Evolutionary conservation across 2,888 invertebrate genomes (phyloP).

Genomic region (Caenorhabditis wallacei): DNA sequence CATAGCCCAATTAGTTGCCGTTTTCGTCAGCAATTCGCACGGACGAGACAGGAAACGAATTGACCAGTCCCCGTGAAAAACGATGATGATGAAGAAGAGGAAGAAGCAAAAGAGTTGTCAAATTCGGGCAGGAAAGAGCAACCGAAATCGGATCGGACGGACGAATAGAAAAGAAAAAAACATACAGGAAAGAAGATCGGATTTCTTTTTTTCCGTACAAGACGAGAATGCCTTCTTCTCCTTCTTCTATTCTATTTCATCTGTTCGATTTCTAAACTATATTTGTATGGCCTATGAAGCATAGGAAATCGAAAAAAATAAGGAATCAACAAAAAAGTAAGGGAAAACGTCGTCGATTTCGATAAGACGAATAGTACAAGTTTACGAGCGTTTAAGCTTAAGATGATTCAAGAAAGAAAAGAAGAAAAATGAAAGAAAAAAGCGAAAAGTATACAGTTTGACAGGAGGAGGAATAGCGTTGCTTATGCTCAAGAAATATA

Average conservation of each 20-base stretch:
- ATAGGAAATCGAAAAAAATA: slow-evolving; percentile 1
- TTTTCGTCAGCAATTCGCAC: slow-evolving; percentile 47
- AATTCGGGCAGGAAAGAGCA: slow-evolving; percentile 35
- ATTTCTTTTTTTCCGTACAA: slow-evolving; percentile 59
- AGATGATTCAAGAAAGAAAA: slow-evolving; percentile 44
- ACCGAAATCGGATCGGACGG: slow-evolving; percentile 47
- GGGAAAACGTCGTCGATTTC: slow-evolving; percentile 4
- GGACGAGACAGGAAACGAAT: slow-evolving; percentile 37
- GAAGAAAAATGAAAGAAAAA: slow-evolving; percentile 15
- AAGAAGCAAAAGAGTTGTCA: slow-evolving; percentile 15
- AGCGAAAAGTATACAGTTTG: slow-evolving; percentile 54
- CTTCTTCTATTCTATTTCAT: background rate
- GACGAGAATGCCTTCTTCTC: slow-evolving; percentile 27
- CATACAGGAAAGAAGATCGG: slow-evolving; percentile 40
- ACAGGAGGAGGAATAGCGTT: slow-evolving; percentile 27
- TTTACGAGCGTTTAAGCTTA: slow-evolving; percentile 51
- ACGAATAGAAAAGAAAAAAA: slow-evolving; percentile 21
- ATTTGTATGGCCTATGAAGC: slow-evolving; percentile 47
- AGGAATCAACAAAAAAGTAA: slow-evolving; percentile 6
- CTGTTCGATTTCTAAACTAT: slow-evolving; percentile 36
- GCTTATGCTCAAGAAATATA: slow-evolving; percentile 50
- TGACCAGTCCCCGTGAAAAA: slow-evolving; percentile 47
- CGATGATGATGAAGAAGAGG: slow-evolving; percentile 4
- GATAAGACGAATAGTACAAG: slow-evolving; percentile 28
- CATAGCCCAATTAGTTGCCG: slow-evolving; percentile 49